phyloP scores from a whole-genome alignment of 2,113 vertebrate species.

The Rhineura floridana region DNA sequence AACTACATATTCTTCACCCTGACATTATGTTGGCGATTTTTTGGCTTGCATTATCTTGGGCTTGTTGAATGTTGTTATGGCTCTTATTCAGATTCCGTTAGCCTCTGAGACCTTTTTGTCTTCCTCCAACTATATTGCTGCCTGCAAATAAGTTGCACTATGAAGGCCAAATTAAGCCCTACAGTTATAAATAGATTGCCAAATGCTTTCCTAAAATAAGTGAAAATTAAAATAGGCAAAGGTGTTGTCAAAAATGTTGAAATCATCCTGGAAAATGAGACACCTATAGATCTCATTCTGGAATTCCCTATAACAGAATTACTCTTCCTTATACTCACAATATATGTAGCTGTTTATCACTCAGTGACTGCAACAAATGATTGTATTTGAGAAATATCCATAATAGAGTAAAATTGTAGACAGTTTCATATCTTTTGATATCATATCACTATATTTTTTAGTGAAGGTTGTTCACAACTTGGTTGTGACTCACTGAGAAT shows the following conservation, averaged over 20 bases:
- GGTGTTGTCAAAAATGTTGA: too few relatives aligned
- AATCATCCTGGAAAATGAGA: neutral
- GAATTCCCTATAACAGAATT: neutral
- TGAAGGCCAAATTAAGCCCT: too few relatives aligned
- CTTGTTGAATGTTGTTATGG: neutral
- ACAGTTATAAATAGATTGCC: too few relatives aligned
- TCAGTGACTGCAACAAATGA: too few relatives aligned
- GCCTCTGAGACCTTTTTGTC: neutral
- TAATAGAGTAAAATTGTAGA: too few relatives aligned
- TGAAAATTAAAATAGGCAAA: neutral
- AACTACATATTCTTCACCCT: neutral
- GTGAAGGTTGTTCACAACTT: neutral
- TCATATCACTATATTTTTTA: neutral
- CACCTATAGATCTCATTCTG: neutral
- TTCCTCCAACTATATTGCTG: too few relatives aligned
- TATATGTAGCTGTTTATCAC: too few relatives aligned
- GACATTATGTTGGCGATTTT: neutral
- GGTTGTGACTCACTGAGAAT: neutral
- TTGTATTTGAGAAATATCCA: too few relatives aligned
- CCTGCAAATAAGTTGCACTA: too few relatives aligned
- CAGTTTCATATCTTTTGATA: neutral
- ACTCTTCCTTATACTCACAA: too few relatives aligned
- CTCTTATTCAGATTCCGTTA: neutral
- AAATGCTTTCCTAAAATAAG: neutral
- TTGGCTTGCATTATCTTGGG: neutral